Conservation (phyloP, 2,113 vertebrate genomes). For the Saguinus midas region DNA sequence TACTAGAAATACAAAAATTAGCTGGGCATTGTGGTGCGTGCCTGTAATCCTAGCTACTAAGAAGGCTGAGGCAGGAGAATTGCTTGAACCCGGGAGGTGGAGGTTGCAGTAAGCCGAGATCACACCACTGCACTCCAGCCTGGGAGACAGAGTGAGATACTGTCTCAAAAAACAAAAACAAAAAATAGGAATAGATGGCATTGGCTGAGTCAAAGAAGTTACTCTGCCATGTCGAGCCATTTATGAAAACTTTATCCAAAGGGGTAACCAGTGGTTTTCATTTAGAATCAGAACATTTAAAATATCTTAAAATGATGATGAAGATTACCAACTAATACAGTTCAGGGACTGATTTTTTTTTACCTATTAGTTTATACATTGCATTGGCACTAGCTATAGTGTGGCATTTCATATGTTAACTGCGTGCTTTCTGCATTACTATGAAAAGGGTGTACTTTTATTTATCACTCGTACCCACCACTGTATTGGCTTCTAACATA, state of each 20-base stretch:
- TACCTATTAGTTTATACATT: not conserved
- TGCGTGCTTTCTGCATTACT: not conserved
- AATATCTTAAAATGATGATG: slow-evolving; percentile 3
- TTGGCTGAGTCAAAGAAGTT: not conserved
- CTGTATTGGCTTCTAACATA: not conserved
- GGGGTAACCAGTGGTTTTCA: not conserved
- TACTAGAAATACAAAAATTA: no score
- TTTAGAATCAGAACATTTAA: not conserved
- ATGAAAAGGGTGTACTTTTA: not conserved
- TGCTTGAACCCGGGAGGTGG: no score
- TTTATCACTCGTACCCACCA: not conserved
- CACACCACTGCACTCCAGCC: no score
- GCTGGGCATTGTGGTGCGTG: no score
- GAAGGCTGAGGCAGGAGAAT: no score
- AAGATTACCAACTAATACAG: not conserved
- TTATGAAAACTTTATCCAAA: not conserved
- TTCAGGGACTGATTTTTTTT: not conserved
- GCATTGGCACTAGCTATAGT: not conserved
- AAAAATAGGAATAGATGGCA: not conserved
- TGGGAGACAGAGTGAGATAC: no score
- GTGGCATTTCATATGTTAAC: not conserved
- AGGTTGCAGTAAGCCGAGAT: no score
- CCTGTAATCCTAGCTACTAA: no score
- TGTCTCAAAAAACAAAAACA: no score
- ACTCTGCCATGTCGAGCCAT: not conserved